Conservation (phyloP, 2,888 invertebrate species). For the Andrena chrysosceles region DNA sequence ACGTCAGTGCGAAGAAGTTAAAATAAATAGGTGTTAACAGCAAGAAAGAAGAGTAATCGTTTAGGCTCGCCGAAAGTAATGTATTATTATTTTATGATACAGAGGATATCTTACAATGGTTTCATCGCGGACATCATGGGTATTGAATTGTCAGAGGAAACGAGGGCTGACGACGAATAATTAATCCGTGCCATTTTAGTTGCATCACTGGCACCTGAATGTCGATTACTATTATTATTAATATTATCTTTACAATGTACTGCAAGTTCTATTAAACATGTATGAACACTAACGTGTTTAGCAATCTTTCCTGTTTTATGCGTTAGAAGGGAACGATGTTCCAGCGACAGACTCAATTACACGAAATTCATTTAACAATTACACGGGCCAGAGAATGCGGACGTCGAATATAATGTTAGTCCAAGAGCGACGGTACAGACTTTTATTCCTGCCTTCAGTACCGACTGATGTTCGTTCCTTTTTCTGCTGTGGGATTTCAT, state of each 20-base stretch:
- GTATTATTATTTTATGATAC: conserved; percentile 80
- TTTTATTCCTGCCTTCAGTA: neutral
- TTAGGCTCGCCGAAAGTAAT: conserved; percentile 74
- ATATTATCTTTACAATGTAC: conserved; percentile 56
- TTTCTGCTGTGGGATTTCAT: neutral
- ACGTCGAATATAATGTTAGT: neutral
- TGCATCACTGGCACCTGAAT: conserved; percentile 61
- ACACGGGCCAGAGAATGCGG: neutral
- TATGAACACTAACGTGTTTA: conserved; percentile 52
- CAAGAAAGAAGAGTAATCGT: conserved; percentile 39
- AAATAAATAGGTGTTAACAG: neutral
- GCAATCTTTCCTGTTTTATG: conserved; percentile 25
- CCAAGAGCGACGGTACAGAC: neutral
- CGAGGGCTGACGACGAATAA: conserved; percentile 63
- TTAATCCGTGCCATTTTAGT: conserved; percentile 53
- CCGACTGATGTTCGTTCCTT: neutral
- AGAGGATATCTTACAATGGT: conserved; percentile 82
- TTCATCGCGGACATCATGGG: conserved; percentile 77
- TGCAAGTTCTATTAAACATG: conserved; percentile 60
- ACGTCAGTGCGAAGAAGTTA: neutral
- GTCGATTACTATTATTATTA: conserved; percentile 52
- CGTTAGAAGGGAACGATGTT: conserved; percentile 24
- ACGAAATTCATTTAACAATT: conserved; percentile 11
- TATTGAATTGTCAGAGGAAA: conserved; percentile 73
- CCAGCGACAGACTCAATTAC: conserved; percentile 7